These are phyloP conservation scores for Hirtodrosophila histrioides DNA, from an alignment of 2,888 invertebrate species.

Conservation along the genomic window DNA sequence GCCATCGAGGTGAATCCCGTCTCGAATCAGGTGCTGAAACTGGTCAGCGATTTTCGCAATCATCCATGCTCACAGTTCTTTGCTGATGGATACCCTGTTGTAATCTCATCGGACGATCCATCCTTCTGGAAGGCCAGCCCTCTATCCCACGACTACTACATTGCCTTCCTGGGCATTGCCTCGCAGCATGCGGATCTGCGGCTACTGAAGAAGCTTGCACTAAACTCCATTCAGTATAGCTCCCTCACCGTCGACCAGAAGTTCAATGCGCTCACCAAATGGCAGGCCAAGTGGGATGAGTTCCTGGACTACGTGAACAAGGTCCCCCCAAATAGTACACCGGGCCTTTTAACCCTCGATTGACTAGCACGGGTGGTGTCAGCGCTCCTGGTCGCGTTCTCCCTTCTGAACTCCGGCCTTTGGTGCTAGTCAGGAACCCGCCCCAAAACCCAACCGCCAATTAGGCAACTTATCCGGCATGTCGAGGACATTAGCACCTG, in stretches of 20 bases:
- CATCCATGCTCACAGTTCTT: constrained; percentile 89
- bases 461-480: background rate
- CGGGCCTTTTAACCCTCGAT: constrained; percentile 60
- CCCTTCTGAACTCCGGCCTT: constrained; percentile 38
- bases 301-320: constrained; percentile 84
- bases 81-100: constrained; percentile 88
- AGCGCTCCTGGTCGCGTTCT: constrained; percentile 48
- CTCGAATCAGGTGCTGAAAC: constrained; percentile 90
- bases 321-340: constrained; percentile 16
- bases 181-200: constrained; percentile 88
- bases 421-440: constrained; percentile 51
- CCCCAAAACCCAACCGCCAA: constrained; percentile 5
- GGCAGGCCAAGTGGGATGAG: constrained; percentile 86
- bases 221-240: constrained; percentile 90
- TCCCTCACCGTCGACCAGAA: constrained; percentile 86
- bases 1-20: constrained; percentile 92
- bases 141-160: constrained; percentile 91
- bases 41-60: constrained; percentile 90
- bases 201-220: constrained; percentile 89
- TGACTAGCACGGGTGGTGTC: constrained; percentile 81
- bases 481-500: background rate
- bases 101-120: constrained; percentile 92
- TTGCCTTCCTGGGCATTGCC: constrained; percentile 91
- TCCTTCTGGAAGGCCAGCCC: constrained; percentile 90
- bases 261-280: constrained; percentile 85